phyloP scores from a whole-genome alignment of 2,113 vertebrate species.

The Propithecus coquereli region DNA sequence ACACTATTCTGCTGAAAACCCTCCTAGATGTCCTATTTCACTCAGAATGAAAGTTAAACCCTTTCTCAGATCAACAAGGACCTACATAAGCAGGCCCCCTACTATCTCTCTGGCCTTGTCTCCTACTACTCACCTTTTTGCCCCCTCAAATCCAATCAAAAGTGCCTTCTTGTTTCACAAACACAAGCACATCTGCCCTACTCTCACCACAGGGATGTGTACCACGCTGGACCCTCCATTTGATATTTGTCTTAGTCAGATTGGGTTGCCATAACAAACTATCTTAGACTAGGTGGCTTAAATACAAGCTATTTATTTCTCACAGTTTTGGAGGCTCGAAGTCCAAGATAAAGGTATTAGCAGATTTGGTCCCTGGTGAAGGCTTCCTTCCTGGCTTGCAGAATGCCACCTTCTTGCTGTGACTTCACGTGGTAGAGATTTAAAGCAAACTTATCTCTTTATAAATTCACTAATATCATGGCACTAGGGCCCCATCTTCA shows the following conservation, averaged over 20 bases:
- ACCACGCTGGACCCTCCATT: background rate
- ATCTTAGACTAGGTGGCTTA: background rate
- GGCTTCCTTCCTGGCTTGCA: background rate
- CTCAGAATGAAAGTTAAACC: background rate
- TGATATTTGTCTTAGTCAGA: background rate
- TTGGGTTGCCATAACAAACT: background rate
- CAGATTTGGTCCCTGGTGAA: background rate
- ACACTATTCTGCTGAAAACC: background rate
- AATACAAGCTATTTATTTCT: background rate
- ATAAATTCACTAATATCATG: background rate
- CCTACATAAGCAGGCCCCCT: background rate
- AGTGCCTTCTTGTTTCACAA: background rate
- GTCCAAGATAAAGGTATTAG: background rate
- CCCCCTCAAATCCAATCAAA: background rate
- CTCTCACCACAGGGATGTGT: background rate
- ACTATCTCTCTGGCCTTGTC: background rate
- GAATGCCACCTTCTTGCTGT: background rate
- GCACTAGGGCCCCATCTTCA: too few species aligned
- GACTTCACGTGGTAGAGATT: background rate
- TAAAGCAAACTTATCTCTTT: background rate
- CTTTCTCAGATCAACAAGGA: background rate
- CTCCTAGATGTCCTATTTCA: background rate
- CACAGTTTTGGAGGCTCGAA: background rate
- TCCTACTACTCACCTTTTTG: background rate
- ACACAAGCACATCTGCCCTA: background rate